A percentile compares a stretch with the other conserved stretches of the same genome.
These are phyloP conservation scores for Tokudaia muenninki DNA, from an alignment of 2,797 vertebrate species.

Conservation along the genomic window DNA sequence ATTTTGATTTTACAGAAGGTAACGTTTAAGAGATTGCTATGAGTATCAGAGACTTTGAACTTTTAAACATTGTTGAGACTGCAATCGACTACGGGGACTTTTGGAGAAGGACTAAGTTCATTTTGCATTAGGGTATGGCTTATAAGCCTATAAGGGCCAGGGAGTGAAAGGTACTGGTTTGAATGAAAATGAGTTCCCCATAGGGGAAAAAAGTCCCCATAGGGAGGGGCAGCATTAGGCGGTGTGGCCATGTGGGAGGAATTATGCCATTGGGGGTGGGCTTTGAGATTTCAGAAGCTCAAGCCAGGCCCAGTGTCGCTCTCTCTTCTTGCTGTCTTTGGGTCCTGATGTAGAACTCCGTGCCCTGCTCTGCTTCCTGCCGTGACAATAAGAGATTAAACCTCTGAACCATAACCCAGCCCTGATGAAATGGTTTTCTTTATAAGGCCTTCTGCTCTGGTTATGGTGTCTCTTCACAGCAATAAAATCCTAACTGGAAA, in stretches of 20 bases:
- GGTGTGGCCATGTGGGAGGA: neutral
- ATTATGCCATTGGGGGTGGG: neutral
- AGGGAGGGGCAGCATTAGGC: neutral
- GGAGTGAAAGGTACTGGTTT: neutral
- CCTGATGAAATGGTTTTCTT: neutral
- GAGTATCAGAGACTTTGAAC: neutral
- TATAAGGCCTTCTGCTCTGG: neutral
- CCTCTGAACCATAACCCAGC: no score
- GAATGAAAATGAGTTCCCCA: neutral
- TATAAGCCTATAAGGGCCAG: neutral
- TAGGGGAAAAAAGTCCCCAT: no score
- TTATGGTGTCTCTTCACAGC: neutral
- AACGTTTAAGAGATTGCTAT: neutral
- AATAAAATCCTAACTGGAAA: neutral
- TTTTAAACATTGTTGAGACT: neutral
- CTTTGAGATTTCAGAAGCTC: neutral
- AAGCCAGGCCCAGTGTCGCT: neutral
- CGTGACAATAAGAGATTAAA: neutral
- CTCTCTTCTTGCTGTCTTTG: neutral
- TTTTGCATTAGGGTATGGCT: neutral
- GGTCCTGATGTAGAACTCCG: neutral
- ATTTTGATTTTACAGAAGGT: neutral
- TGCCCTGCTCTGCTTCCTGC: neutral
- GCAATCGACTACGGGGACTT: neutral
- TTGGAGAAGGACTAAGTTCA: neutral